Conservation (phyloP, 2,888 invertebrate species). For the Platypus cylindrus region DNA sequence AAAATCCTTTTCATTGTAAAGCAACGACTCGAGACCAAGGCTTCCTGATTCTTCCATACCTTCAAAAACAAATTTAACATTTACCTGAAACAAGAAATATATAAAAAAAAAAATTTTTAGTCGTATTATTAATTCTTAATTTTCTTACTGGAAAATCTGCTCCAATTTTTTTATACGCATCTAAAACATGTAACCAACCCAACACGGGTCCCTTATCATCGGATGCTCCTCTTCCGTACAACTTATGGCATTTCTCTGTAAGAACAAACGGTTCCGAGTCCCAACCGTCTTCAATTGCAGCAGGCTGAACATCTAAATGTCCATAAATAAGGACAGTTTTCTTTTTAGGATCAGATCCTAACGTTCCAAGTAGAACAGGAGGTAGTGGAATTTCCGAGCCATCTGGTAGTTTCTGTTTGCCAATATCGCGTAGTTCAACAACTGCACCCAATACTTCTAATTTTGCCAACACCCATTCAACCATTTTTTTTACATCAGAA, state of each 20-base stretch:
- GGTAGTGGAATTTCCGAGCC: constrained; percentile 67
- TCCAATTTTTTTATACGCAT: constrained; percentile 65
- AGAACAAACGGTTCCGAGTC: constrained; percentile 86
- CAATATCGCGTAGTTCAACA: constrained; percentile 40
- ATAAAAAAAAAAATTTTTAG: neutral
- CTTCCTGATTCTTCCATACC: constrained; percentile 99
- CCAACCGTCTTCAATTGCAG: constrained; percentile 88
- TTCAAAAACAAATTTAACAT: constrained; percentile 85
- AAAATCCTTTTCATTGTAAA: constrained; percentile 55
- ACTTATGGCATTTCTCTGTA: constrained; percentile 74
- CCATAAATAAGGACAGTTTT: constrained; percentile 93
- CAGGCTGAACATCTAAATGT: constrained; percentile 97
- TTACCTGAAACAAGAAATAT: constrained; percentile 33
- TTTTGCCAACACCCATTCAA: constrained; percentile 59
- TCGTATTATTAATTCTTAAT: no score
- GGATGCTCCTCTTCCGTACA: constrained; percentile 78
- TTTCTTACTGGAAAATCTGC: constrained; percentile 40
- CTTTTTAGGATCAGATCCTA: constrained; percentile 74
- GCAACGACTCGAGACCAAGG: constrained; percentile 81
- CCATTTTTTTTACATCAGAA: constrained; percentile 49
- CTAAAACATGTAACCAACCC: constrained; percentile 89
- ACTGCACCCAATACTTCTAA: constrained; percentile 36
- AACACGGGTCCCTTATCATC: constrained; percentile 91
- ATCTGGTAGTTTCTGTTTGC: constrained; percentile 58
- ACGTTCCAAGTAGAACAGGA: constrained; percentile 66